Evolutionary conservation across 2,797 vertebrate genomes (phyloP).

Genomic region (Luscinia luscinia): DNA sequence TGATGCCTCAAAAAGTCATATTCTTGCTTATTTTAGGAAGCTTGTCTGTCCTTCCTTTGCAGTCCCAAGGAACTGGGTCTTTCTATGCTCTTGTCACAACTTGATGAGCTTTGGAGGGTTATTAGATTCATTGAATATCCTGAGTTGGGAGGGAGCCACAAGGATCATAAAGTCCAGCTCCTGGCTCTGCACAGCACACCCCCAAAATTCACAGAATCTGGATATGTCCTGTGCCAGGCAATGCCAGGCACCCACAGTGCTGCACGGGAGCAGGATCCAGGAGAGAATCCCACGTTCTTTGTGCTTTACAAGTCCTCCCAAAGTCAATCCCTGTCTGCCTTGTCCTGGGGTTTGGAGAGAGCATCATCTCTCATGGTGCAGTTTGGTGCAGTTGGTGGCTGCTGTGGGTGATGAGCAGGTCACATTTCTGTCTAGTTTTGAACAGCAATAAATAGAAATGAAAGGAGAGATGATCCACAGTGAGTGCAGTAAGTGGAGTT

Average conservation of each 20-base stretch:
- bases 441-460: neutral
- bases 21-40: neutral
- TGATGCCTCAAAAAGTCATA: neutral
- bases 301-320: no score
- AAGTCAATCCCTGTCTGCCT: neutral
- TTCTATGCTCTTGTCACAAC: neutral
- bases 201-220: neutral
- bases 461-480: neutral
- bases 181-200: neutral
- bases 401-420: neutral
- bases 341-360: neutral
- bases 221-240: neutral
- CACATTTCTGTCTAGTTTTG: neutral
- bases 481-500: slow-evolving; percentile 29
- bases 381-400: neutral
- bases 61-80: neutral
- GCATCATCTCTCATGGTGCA: rapidly evolving
- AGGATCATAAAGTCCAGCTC: neutral
- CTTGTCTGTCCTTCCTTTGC: neutral
- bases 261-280: rapidly evolving
- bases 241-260: neutral
- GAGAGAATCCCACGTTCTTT: neutral
- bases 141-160: neutral
- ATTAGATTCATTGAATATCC: neutral
- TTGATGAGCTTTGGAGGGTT: neutral